Percentiles rank a stretch among this genome's conserved stretches.
Conservation (phyloP, 2,888 invertebrate genomes). For the Strigamia transsilvanica region DNA sequence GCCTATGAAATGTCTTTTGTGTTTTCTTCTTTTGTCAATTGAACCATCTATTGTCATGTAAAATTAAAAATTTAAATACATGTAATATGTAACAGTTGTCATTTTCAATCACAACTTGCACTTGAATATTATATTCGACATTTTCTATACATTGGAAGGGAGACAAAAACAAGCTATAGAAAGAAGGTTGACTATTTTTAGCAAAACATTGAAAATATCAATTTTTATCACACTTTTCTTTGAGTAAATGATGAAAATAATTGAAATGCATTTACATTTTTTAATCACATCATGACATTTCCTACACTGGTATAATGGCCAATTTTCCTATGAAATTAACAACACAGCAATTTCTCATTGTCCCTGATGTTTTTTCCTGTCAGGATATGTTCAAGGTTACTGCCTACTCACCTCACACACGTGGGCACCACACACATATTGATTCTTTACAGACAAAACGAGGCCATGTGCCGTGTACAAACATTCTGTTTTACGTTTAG, state of each 20-base stretch:
- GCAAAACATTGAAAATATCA: no score
- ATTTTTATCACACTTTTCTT: no score
- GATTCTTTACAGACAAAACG: not conserved
- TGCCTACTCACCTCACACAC: not conserved
- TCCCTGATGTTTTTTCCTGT: not conserved
- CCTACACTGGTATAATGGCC: not conserved
- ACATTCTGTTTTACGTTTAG: constrained; percentile 22
- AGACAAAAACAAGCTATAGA: no score
- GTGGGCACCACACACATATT: not conserved
- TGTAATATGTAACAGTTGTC: no score
- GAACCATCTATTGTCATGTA: no score
- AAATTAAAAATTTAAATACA: no score
- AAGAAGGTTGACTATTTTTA: no score
- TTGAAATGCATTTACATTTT: not conserved
- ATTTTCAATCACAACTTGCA: no score
- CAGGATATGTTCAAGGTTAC: constrained; percentile 40
- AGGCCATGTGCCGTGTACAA: constrained; percentile 31
- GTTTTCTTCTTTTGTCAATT: no score
- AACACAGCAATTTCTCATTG: constrained; percentile 13
- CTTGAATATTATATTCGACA: no score
- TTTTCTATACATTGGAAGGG: no score
- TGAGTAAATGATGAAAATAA: not conserved
- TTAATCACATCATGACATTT: not conserved
- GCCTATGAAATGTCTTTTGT: no score
- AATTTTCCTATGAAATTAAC: not conserved